These are phyloP conservation scores for Salvator merianae DNA, from an alignment of 2,113 vertebrate species.

Conservation along the genomic window DNA sequence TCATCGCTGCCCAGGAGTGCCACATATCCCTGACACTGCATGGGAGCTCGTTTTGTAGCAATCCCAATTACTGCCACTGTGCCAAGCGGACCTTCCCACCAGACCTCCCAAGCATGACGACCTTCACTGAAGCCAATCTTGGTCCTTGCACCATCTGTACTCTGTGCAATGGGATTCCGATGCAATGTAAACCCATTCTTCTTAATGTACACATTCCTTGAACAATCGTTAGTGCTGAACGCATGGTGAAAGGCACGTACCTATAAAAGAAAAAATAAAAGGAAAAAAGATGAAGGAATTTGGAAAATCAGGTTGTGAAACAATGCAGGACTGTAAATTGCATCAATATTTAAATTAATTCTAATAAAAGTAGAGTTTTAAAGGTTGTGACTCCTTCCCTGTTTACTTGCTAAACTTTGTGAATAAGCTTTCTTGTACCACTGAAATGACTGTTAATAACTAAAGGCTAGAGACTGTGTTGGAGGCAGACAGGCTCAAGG, in stretches of 20 bases:
- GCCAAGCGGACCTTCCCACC: slow-evolving; percentile 98
- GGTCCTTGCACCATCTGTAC: slow-evolving; percentile 95
- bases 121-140: slow-evolving; percentile 98
- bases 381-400: not conserved
- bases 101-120: slow-evolving; percentile 97
- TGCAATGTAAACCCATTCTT: slow-evolving; percentile 98
- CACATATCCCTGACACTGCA: slow-evolving; percentile 99
- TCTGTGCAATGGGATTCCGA: slow-evolving; percentile 98
- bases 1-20: slow-evolving; percentile 95
- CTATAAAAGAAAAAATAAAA: slow-evolving; percentile 61
- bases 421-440: not conserved
- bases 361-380: not conserved
- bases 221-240: slow-evolving; percentile 97
- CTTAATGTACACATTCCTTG: slow-evolving; percentile 97
- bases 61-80: slow-evolving; percentile 98
- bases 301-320: not conserved
- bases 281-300: not conserved
- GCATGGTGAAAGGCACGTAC: slow-evolving; percentile 93
- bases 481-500: not conserved
- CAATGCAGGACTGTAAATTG: not conserved
- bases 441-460: not conserved
- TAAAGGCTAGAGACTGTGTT: not conserved
- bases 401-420: not conserved
- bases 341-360: not conserved
- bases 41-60: slow-evolving; percentile 91